A percentile compares a stretch with the other conserved stretches of the same genome.
phyloP scores from a whole-genome alignment of 2,888 invertebrate species.

The Acanthosoma haemorrhoidale region DNA sequence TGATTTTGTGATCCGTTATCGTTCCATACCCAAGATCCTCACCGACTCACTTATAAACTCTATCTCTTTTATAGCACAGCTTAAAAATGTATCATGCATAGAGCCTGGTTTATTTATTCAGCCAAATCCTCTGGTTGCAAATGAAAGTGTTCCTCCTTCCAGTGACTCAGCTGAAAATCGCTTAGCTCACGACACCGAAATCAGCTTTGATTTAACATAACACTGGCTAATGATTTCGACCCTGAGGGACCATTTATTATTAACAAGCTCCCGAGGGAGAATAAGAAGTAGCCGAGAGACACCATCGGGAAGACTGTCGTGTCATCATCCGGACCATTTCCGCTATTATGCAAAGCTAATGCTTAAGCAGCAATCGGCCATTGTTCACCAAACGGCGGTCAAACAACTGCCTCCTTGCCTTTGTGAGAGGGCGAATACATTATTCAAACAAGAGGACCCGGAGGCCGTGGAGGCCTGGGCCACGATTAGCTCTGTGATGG shows the following conservation, averaged over 20 bases:
- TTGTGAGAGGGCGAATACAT: not conserved
- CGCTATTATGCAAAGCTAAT: conserved; percentile 11
- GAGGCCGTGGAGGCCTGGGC: not conserved
- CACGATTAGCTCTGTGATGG: not conserved
- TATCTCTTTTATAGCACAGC: too few species aligned
- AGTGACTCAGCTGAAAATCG: too few species aligned
- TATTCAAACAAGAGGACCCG: not conserved
- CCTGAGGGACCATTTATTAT: not conserved
- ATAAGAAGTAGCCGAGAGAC: not conserved
- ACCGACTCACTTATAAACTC: too few species aligned
- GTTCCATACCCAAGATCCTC: too few species aligned
- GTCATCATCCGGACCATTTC: conserved; percentile 8
- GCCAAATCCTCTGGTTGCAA: too few species aligned
- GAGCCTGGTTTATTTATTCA: too few species aligned
- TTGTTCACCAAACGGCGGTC: conserved; percentile 13
- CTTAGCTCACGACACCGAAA: too few species aligned
- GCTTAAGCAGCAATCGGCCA: conserved; percentile 8
- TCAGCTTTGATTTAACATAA: too few species aligned
- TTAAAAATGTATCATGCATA: too few species aligned
- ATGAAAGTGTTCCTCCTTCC: too few species aligned
- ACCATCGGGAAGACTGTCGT: conserved; percentile 10
- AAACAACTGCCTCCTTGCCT: conserved; percentile 11
- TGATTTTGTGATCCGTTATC: too few species aligned
- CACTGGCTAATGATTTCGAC: not conserved
- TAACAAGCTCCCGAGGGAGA: not conserved